Evolutionary conservation across 2,797 vertebrate genomes (phyloP), one percentile per base, ranked within the genome.

Genomic region (Glyptemys insculpta): DNA sequence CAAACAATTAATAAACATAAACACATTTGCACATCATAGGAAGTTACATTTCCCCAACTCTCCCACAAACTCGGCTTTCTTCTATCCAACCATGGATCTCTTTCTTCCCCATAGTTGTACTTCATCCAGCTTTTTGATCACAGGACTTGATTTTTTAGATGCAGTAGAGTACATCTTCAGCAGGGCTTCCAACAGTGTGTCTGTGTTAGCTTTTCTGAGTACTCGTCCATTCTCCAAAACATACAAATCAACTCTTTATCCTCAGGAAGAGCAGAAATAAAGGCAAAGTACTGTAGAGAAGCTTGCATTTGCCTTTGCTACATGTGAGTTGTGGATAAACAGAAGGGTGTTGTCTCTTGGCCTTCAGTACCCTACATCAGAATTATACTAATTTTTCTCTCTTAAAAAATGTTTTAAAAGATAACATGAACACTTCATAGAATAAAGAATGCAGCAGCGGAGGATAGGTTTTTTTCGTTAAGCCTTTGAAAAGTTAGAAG

Each of bases 181-280:
- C 79, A 99, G 96, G 94, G 95, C 97, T 87, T 98, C 92, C 80
- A 99, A 99, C 89, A 99, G 92, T 0, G 23, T 23, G 93, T 99
- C 99, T 0, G 99, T 99, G 88, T 99, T 98, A 50, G 50, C 15
- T 50, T 50, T 50, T 50, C 15, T 99, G 99, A 34, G 99, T 99
- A 53, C 99, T 99, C 50, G 5, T 50, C 50, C 50, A 16, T 99
- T 99, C 97, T 99, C 99, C 86, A 99, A 96, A 81, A 99, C 99
- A 0, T 99, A 99, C 76, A 99, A 92, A 97, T 99, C 99, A 12
- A 99, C 99, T 1, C 99, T 96, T 99, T 99, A 94, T 99, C 99
- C 92, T 99, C 99, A 0, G 99, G 98, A 90, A 99, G 98, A 2
- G 98, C 98, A 0, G 99, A 99, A 62, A 72, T 41, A 6, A 41